Base-by-base conservation (phyloP, 2,113 vertebrate species). In the Cephalopholis sonnerati region DNA sequence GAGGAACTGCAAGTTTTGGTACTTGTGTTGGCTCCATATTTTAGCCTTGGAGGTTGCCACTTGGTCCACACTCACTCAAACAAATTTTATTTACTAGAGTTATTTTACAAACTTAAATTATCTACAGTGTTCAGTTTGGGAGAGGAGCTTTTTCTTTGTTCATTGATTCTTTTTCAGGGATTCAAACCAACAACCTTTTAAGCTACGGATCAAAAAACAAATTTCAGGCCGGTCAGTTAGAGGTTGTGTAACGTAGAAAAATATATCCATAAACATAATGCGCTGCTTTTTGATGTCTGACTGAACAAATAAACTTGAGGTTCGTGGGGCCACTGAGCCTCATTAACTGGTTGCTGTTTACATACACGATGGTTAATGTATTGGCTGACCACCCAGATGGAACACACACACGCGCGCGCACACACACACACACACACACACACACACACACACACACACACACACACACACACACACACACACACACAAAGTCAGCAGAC, bases 371-470 rank as follows among this genome's bases (percentile, higher is more conserved):
- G 44, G 25, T 74, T 74, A 79, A 86, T 84, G 79, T 68, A 72
- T 82, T 84, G 55, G 74, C 83, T 86, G 87, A 84, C 89, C 91
- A 90, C 89, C 85, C 89, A 89, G 74, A 84, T 74, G 78, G 74
- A 81, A 82, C 66, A 64, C 76, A 83, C 77, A 77, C 67, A 70
- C 11, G 61, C 41, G 68, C 44, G 20, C 76, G 66, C 65, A 64
- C 58, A 61, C 55, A 77, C 62, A 65, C 65, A 77, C 54, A 48
- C 41, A 48, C 29, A 62, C 39, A 67, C 55, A 75, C 46, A 62
- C 77, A 51, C 46, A 81, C 48, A 64, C 48, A 77, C 59, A 63
- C 79, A 65, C 57, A 65, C 8, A 67, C 36, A 51, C 41, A 58
- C 54, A 68, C 24, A 58, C 22, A 20, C 39, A 57, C 46, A 74